Evolutionary conservation across 2,113 vertebrate genomes (phyloP).

Genomic region (Sigmodon hispidus): DNA sequence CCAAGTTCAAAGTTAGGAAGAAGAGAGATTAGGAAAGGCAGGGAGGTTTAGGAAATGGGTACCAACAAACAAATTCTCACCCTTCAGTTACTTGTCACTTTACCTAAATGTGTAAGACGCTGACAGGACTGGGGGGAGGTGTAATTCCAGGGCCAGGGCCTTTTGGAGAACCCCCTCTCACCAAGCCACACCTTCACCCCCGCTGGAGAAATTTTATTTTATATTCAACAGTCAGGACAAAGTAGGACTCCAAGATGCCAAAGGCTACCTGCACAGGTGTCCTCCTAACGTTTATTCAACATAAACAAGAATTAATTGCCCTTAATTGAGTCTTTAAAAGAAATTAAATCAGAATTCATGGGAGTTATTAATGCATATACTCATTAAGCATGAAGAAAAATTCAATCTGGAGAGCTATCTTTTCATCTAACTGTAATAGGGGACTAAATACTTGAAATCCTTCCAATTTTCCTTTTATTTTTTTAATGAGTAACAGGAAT

Average conservation of each 20-base stretch:
- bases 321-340: constrained; percentile 65
- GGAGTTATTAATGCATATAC: constrained; percentile 34
- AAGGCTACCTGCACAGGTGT: not conserved
- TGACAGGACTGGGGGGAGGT: not conserved
- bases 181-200: not conserved
- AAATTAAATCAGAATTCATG: constrained; percentile 61
- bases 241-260: not conserved
- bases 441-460: constrained; percentile 74
- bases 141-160: not conserved
- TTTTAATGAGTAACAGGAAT: constrained; percentile 55
- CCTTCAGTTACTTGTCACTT: not conserved
- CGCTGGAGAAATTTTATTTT: constrained; percentile 14
- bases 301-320: constrained; percentile 63
- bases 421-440: constrained; percentile 57
- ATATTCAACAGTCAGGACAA: constrained; percentile 43
- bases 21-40: not conserved
- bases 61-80: not conserved
- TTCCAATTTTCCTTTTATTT: constrained; percentile 65
- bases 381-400: constrained; percentile 51
- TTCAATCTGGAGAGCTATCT: constrained; percentile 59
- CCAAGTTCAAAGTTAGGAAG: not conserved
- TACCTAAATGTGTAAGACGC: not conserved
- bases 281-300: constrained; percentile 53
- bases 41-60: not conserved
- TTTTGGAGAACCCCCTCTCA: not conserved